phyloP scores from a whole-genome alignment of 2,888 invertebrate species.

The Orchestes rusci region DNA sequence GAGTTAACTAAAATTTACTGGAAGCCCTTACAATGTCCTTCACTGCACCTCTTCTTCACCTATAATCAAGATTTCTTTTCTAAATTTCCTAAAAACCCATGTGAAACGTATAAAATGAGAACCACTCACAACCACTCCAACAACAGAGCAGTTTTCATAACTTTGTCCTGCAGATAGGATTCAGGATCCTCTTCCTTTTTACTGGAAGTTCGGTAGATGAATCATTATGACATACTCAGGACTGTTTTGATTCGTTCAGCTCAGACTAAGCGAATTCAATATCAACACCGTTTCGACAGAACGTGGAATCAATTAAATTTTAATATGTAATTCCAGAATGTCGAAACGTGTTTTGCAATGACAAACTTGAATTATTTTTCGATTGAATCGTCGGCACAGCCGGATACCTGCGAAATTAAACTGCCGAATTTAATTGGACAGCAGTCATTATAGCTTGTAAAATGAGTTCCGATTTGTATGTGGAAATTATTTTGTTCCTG shows the following conservation, averaged over 20 bases:
- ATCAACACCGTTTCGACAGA: slow-evolving; percentile 17
- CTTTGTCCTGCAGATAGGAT: no score
- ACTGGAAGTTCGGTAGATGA: no score
- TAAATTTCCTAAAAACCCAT: no score
- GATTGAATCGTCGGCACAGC: slow-evolving; percentile 27
- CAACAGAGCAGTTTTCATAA: no score
- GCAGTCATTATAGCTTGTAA: slow-evolving; percentile 28
- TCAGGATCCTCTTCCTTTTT: no score
- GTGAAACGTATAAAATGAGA: no score
- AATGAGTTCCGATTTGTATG: slow-evolving; percentile 28
- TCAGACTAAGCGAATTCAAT: no score
- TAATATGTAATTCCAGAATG: slow-evolving; percentile 28
- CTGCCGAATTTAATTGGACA: slow-evolving; percentile 28
- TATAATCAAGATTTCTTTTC: no score
- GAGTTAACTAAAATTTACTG: no score
- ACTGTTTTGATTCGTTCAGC: slow-evolving; percentile 1
- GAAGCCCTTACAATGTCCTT: no score
- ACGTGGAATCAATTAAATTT: slow-evolving; percentile 29
- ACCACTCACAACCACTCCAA: no score
- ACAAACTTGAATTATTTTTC: slow-evolving; percentile 32
- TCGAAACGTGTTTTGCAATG: slow-evolving; percentile 19
- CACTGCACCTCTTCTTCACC: no score
- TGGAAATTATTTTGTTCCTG: slow-evolving; percentile 15
- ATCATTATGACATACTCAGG: background rate
- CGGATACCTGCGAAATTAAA: slow-evolving; percentile 28